phyloP scores from a whole-genome alignment of 2,888 invertebrate genomes.

The Notodonta dromedarius region DNA sequence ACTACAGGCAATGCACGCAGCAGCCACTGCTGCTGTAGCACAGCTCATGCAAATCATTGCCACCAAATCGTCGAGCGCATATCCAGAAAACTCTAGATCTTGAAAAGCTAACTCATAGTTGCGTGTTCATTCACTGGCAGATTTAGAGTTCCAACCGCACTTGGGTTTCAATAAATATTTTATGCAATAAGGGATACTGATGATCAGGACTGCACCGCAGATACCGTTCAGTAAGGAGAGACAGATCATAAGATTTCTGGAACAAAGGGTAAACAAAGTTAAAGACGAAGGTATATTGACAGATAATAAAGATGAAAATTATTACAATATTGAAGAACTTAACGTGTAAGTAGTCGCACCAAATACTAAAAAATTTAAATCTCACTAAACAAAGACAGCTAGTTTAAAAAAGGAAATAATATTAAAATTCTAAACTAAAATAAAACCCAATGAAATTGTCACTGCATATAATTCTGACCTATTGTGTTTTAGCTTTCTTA shows the following conservation, averaged over 20 bases:
- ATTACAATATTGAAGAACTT: conserved; percentile 25
- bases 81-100: neutral
- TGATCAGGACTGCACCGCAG: conserved; percentile 17
- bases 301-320: conserved; percentile 5
- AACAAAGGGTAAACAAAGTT: conserved; percentile 38
- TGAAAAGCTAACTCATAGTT: neutral
- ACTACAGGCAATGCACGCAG: conserved; percentile 47
- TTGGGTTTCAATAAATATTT: conserved; percentile 12
- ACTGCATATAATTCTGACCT: neutral
- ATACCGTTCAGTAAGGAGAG: conserved; percentile 23
- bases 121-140: neutral
- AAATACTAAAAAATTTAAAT: neutral
- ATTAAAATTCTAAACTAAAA: neutral
- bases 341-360: conserved; percentile 14
- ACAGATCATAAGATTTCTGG: conserved; percentile 37
- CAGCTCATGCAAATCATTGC: conserved; percentile 59
- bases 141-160: conserved; percentile 12
- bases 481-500: neutral
- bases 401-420: neutral
- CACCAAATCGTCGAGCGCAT: neutral
- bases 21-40: conserved; percentile 48
- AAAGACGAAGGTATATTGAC: neutral
- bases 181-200: conserved; percentile 17
- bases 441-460: neutral
- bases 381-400: neutral